Base-by-base conservation (phyloP, 2,113 vertebrate species). In the Bothrops jararaca region DNA sequence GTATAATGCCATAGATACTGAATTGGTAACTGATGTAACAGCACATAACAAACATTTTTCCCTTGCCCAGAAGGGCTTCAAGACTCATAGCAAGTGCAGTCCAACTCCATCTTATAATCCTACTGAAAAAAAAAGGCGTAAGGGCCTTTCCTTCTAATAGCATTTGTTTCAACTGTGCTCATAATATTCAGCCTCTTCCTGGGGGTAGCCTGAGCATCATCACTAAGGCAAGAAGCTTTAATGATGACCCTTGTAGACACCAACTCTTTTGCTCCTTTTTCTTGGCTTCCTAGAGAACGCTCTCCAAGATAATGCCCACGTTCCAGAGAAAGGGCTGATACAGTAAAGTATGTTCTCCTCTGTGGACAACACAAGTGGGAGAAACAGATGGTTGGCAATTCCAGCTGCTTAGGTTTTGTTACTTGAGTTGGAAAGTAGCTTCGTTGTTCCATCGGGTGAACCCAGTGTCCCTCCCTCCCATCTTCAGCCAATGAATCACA, bases 401-500 rank as follows among this genome's bases (percentile, higher is more conserved):
- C 24, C 26, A 7, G 29, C 80, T 45, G 39, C 8, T 45, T 22
- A 45, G 9, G 34, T 24, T 50, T 57, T 52, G 85, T 34, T 64
- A n/a, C 29, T 1, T 60, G 56, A 34, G 26, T 20, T 29, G 9
- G 24, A 42, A 2, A 54, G 18, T 45, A 20, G 29, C 18, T 3
- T 45, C 53, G 29, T 7, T 87, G 26, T 87, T 26, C 22, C 39
- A 29, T 50, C 11, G 52, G 13, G 48, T 20, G 26, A 12, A n/a
- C 54, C 39, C 13, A 18, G 26, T 3, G 26, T 60, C 89, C 89
- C 56, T 86, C 91, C 92, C 92, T 22, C 56, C 89, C 60, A 86
- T 54, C 45, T 50, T 29, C 89, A 5, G 18, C 56, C 74, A 60
- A 20, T 90, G 92, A 93, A 93, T 90, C 90, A 93, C 26, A 93